These are phyloP conservation scores for Grammomys dolichurus DNA, from an alignment of 2,113 vertebrate species.

Conservation along the genomic window DNA sequence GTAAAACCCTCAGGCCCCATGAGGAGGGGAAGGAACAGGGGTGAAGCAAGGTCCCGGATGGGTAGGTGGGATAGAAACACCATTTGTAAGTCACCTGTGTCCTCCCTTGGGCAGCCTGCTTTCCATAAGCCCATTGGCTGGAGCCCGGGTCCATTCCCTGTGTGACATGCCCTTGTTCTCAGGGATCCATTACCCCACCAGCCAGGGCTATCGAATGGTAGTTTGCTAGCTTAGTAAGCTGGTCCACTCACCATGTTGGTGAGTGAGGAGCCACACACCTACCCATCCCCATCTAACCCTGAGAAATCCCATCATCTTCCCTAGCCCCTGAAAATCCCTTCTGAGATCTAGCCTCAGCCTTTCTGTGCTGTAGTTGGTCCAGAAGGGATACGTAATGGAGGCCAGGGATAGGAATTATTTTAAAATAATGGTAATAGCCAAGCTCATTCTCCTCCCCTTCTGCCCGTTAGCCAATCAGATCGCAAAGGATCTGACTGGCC, in stretches of 20 bases:
- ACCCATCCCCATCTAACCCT: not conserved
- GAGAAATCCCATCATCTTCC: slow-evolving; percentile 41
- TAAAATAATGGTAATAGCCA: not conserved
- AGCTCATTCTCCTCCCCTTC: not conserved
- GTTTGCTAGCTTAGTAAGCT: slow-evolving; percentile 64
- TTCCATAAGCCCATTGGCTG: not conserved
- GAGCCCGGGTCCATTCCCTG: slow-evolving; percentile 52
- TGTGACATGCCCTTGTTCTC: slow-evolving; percentile 63
- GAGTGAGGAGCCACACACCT: slow-evolving; percentile 48
- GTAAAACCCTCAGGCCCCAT: not conserved
- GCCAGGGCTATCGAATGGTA: slow-evolving; percentile 64
- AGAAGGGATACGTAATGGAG: slow-evolving; percentile 59
- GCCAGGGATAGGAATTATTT: not conserved
- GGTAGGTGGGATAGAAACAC: slow-evolving; percentile 81
- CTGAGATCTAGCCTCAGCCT: slow-evolving; percentile 76
- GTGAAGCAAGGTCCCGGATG: slow-evolving; percentile 85
- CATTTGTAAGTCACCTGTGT: slow-evolving; percentile 85
- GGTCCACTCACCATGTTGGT: slow-evolving; percentile 24
- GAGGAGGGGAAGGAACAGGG: slow-evolving; percentile 45
- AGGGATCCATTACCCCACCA: slow-evolving; percentile 45
- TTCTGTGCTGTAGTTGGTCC: slow-evolving; percentile 73
- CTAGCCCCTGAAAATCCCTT: slow-evolving; percentile 63
- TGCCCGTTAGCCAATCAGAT: slow-evolving; percentile 47
- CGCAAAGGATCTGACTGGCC: slow-evolving; percentile 64
- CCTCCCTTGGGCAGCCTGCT: slow-evolving; percentile 63